Evolutionary conservation across 2,888 invertebrate species (phyloP), one percentile per base, ranked within the genome.

Genomic region (Macrosoma leucophasiata): DNA sequence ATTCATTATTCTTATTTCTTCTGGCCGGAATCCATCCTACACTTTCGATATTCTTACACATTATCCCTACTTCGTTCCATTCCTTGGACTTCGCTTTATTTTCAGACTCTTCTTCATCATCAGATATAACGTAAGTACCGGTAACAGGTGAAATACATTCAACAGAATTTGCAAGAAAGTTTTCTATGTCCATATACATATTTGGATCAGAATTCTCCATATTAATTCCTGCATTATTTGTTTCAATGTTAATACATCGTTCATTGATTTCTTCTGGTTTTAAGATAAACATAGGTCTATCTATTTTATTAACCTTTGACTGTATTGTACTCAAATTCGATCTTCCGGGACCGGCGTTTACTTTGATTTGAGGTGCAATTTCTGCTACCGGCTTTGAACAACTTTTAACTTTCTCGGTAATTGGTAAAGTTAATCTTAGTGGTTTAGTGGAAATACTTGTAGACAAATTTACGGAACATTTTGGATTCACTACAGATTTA

Each of bases 201-300:
- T 46, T 36, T 3, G 13, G 24, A n/a, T 46, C n/a, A n/a, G n/a
- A n/a, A n/a, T n/a, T n/a, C n/a, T n/a, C n/a, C n/a, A n/a, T n/a
- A n/a, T n/a, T 5, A 18, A 7, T 15, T 12, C 4, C 17, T 11
- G 17, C 8, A 15, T n/a, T 11, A 3, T 13, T 10, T 9, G 36
- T 21, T 27, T 31, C 37, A 18, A 40, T 43, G 35, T 48, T 38
- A 29, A 49, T 29, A 12, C 44, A 33, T 44, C 65, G 69, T 48
- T 71, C 58, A 47, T 82, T 82, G 15, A 84, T 82, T 64, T 84
- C 75, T 53, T 81, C 81, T 0, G 82, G 82, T 54, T 79, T 82
- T 36, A 84, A 62, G 42, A 84, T 52, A 39, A 69, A 62, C 77
- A 81, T 77, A 1, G 64, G 52, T 24, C 43, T 50, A 40, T 64